These are phyloP conservation scores for Silurus glanis DNA, from an alignment of 2,113 vertebrate genomes.

Conservation along the genomic window DNA sequence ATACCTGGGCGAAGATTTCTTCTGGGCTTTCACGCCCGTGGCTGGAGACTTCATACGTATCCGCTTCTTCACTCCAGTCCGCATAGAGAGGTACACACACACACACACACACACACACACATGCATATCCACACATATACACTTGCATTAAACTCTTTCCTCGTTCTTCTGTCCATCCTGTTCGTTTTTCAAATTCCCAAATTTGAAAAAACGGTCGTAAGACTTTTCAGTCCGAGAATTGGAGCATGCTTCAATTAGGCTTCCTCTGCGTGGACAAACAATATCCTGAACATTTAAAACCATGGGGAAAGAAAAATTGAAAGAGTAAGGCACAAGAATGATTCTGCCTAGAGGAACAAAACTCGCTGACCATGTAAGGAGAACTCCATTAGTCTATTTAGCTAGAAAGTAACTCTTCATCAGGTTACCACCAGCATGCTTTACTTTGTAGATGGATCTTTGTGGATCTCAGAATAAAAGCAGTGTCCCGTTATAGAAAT, in stretches of 20 bases:
- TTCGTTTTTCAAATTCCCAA: neutral
- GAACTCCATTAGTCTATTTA: neutral
- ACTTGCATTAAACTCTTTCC: neutral
- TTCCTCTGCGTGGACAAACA: neutral
- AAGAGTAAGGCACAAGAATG: neutral
- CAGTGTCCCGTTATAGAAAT: neutral
- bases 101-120: constrained; percentile 10
- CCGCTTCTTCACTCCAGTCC: constrained; percentile 93
- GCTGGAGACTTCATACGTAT: constrained; percentile 96
- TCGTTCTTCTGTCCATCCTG: neutral
- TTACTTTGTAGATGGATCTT: neutral
- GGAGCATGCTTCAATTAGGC: neutral
- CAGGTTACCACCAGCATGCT: neutral
- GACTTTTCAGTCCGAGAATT: neutral
- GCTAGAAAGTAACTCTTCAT: neutral
- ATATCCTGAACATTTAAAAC: neutral
- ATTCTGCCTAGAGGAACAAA: neutral
- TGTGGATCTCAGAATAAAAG: neutral
- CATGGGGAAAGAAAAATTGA: neutral
- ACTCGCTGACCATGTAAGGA: neutral
- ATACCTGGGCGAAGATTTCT: constrained; percentile 95
- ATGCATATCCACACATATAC: constrained; percentile 20
- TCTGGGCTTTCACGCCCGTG: constrained; percentile 96
- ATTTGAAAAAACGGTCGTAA: neutral
- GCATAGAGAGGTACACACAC: constrained; percentile 82